Evolutionary conservation across 2,888 invertebrate species (phyloP), one percentile per base, ranked within the genome.

Genomic region (Bruchidius siliquastri): DNA sequence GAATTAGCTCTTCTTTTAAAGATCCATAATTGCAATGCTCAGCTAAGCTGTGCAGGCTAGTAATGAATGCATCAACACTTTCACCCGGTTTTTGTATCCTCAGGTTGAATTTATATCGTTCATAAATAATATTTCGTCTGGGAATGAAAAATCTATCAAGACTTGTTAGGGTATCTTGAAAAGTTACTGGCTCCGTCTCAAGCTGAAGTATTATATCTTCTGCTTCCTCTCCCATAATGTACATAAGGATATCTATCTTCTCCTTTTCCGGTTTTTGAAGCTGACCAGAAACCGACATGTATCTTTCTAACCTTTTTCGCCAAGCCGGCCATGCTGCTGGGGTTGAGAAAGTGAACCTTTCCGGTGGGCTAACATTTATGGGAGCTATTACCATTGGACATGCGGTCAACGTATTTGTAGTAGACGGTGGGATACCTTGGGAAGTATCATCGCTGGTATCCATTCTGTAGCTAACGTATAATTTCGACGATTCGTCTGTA

Each of bases 1-100:
- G 73, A 10, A 83, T 82, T 6, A 83, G 71, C 20, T 80, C 76
- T 10, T 81, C 77, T 70, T 76, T 76, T 20, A 82, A 72, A 8
- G 68, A 22, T 1, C 73, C 75, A 72, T 73, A 75, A 18, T 75
- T 70, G 22, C 75, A 75, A 68, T 71, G 69, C 67, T 75, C 73
- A 30, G 75, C 75, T 30, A 74, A n/a, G 21, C 22, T 66, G 21
- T 74, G 67, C 21, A 74, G 67, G 18, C 4, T n/a, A 66, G 72
- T 74, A 20, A 74, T 74, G 22, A 72, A 74, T 13, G n/a, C 20
- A 21, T 72, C 71, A 20, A 72, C 30, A 21, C 21, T 67, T 70
- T 74, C 72, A 0, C 68, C 72, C 49, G 69, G 72, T 30, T 69
- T 66, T 67, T 74, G 74, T n/a, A 22, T 67, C 4, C 70, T 30